Evolutionary conservation across 2,797 vertebrate species (phyloP).

Genomic region (Erethizon dorsatum): DNA sequence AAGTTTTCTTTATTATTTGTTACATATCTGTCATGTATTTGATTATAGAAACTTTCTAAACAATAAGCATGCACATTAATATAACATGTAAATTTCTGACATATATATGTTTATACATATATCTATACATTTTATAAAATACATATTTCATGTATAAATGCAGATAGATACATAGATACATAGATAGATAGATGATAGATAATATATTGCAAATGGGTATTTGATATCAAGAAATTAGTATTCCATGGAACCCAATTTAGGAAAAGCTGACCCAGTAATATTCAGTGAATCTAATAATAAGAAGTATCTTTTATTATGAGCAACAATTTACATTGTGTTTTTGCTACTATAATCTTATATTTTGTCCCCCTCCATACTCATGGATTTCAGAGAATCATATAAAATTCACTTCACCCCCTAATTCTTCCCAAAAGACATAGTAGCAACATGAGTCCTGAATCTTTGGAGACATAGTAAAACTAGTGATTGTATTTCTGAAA

Average conservation of each 20-base stretch:
- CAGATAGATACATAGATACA: neutral
- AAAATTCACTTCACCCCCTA: constrained; percentile 13
- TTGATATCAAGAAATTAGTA: constrained; percentile 24
- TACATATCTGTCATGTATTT: neutral
- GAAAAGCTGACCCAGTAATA: neutral
- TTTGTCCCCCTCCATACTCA: neutral
- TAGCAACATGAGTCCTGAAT: neutral
- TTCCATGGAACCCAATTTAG: neutral
- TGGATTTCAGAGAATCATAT: neutral
- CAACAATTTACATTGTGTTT: constrained; percentile 7
- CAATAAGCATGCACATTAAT: neutral
- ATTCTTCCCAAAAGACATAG: neutral
- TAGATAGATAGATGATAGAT: neutral
- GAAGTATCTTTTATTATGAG: constrained; percentile 17
- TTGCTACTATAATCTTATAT: neutral
- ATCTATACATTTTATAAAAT: neutral
- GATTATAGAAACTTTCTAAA: constrained; percentile 14
- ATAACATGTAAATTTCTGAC: constrained; percentile 33
- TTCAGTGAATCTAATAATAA: constrained; percentile 26
- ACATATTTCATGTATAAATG: neutral
- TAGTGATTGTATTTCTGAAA: neutral
- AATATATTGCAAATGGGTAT: neutral
- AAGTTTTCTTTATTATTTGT: constrained; percentile 30
- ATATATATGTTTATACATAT: neutral
- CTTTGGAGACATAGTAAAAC: constrained; percentile 21